Evolutionary conservation across 2,797 vertebrate genomes (phyloP), one percentile per base, ranked within the genome.

Genomic region (Syncerus caffer): DNA sequence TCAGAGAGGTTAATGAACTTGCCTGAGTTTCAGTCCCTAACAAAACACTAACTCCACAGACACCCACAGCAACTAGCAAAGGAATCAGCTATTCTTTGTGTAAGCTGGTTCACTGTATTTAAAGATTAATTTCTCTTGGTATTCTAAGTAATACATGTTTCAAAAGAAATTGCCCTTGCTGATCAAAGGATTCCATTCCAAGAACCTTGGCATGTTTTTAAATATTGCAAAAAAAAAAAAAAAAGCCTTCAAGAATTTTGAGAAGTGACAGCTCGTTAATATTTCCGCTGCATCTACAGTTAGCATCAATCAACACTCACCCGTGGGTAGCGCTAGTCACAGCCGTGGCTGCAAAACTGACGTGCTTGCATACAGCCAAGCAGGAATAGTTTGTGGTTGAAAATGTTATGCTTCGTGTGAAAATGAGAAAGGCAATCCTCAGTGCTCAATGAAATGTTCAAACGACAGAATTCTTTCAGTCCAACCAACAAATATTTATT

Each of bases 181-280:
- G 90, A 97, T 97, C 95, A 98, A 98, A 97, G 95, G 55, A 89
- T 89, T 97, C 93, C 57, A 85, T 93, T 93, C 96, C 55, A 50
- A 92, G 96, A 93, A 87, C 19, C 47, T 23, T 97, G 96, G 82
- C 95, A 95, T 88, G 85, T 96, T 96, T 97, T 97, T 96, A 93
- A 96, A 96, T 92, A 97, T 92, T 92, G 90, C 53, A 93, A 89
- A 97, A 34, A 55, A 93, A 89, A n/a, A 94, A 90, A 51, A 82
- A 53, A 88, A 57, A 87, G 88, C 50, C 83, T 76, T 50, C 57
- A 80, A 96, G 57, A 45, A 23, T 78, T 87, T 93, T 90, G 34
- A 95, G 91, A 84, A 64, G 93, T 55, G 96, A 96, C 96, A 96
- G 93, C 89, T 93, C 90, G 92, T 98, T 96, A 96, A 96, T 96